Evolutionary conservation across 2,888 invertebrate species (phyloP).

Genomic region (Notocelia uddmanniana): DNA sequence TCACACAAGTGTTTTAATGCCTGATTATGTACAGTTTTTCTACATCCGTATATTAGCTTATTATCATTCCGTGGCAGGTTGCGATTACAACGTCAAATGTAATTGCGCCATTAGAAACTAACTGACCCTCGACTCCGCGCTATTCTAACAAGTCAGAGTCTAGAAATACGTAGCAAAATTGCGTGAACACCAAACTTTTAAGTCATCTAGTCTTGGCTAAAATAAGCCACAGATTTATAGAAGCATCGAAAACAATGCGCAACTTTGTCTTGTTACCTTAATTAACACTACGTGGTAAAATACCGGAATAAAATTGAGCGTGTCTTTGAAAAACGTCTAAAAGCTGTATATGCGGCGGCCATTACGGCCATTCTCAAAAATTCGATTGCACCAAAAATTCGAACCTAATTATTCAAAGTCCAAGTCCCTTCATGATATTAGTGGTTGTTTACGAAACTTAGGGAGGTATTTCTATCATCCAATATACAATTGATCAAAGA

Average conservation of each 20-base stretch:
- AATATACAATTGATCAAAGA: too few relatives aligned
- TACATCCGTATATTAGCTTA: too few relatives aligned
- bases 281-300: slow-evolving; percentile 3
- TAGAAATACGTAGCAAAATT: neutral
- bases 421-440: neutral
- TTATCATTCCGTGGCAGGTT: too few relatives aligned
- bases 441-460: too few relatives aligned
- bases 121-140: neutral
- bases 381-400: slow-evolving; percentile 37
- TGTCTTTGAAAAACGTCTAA: slow-evolving; percentile 26
- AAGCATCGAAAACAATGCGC: neutral
- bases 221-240: neutral
- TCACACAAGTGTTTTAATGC: too few relatives aligned
- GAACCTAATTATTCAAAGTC: slow-evolving; percentile 1
- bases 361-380: slow-evolving; percentile 12
- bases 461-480: too few relatives aligned
- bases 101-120: too few relatives aligned
- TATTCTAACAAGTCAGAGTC: neutral
- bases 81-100: too few relatives aligned
- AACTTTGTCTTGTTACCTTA: slow-evolving; percentile 5
- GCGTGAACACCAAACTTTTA: neutral
- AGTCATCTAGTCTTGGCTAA: neutral
- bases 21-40: too few relatives aligned
- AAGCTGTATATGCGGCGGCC: slow-evolving; percentile 15
- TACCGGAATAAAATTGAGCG: slow-evolving; percentile 33